These are phyloP conservation scores for Palaemon carinicauda DNA, from an alignment of 1,140 invertebrate genomes.

Conservation along the genomic window DNA sequence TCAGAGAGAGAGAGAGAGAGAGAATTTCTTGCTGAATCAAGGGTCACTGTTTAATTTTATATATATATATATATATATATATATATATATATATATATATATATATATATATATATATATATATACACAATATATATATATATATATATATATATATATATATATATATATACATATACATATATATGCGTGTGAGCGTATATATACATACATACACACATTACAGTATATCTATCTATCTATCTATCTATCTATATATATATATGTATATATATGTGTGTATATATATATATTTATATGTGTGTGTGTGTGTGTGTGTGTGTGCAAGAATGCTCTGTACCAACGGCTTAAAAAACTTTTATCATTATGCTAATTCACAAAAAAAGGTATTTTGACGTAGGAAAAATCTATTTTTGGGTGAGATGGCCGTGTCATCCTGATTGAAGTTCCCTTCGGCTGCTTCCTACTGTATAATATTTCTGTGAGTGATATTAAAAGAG, in stretches of 20 bases:
- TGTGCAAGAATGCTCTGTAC: no score
- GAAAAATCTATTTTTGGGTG: no score
- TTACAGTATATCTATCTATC: neutral
- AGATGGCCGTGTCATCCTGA: no score
- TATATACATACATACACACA: neutral
- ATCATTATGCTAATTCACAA: no score
- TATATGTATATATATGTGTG: neutral
- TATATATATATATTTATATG: neutral
- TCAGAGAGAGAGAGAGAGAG: neutral
- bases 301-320: neutral
- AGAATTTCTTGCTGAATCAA: neutral
- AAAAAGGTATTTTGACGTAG: no score
- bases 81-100: constrained; percentile 5
- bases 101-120: neutral
- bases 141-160: no score
- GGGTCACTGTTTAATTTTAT: no score
- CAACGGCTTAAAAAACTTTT: no score
- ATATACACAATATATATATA: neutral
- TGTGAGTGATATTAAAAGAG: no score
- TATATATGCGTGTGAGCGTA: neutral
- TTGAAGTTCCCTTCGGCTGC: no score
- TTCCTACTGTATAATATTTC: no score
- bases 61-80: constrained; percentile 3
- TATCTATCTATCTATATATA: neutral
- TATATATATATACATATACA: neutral